Base-by-base conservation (phyloP, 2,113 vertebrate species). In the Alectura lathami region DNA sequence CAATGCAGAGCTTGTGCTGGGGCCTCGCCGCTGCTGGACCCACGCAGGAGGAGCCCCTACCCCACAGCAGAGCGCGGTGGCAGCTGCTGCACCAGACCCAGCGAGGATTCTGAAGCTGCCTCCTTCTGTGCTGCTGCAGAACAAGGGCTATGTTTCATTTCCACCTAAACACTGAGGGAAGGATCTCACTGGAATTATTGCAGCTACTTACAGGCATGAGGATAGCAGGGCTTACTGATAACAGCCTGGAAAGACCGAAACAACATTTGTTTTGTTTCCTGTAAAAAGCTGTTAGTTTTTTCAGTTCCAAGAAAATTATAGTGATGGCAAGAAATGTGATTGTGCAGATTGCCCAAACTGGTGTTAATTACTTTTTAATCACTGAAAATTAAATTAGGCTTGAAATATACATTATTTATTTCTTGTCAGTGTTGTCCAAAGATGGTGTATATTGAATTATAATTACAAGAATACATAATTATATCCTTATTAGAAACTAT, bases 251-350 rank as follows among this genome's bases (percentile, higher is more conserved):
- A 92, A 92, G 64, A 69, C 79, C 68, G 86, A 91, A 96, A 70
- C 76, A 90, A 92, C 95, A 96, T 96, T 96, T 96, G 96, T 86
- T 96, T 91, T 91, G 59, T 75, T 94, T 86, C 73, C 83, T 95
- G 92, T 88, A 9, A 92, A 96, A 96, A 96, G 92, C 94, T 96
- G 95, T 83, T 92, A 70, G 63, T 78, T 95, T 93, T 93, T 81
- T 88, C 90, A 86, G 95, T 94, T 96, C 96, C 92, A 93, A 88
- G 92, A 63, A 92, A 77, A 83, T 57, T 50, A 42, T 91, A 94
- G 63, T 38, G 76, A 93, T 95, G 92, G 92, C 96, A 96, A 96
- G 94, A 80, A 91, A 93, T 2, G 13, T 34, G 83, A 70, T 68
- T 43, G 56, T 86, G 59, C 96, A 96, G 95, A 95, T 96, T 96